Evolutionary conservation across 1,140 invertebrate species (phyloP).

Genomic region (Macrocentrus cingulum): DNA sequence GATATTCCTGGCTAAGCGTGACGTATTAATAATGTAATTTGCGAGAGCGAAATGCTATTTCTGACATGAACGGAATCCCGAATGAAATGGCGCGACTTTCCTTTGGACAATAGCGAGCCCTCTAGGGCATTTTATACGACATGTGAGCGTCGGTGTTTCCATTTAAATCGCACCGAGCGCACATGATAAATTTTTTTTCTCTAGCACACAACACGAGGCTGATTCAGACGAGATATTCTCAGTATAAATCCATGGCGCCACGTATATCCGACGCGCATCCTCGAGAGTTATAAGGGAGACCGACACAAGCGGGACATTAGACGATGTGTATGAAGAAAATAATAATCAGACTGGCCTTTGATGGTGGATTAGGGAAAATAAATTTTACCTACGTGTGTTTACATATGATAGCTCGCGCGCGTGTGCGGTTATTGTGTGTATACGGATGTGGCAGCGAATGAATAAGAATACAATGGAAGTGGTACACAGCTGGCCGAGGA

Average conservation of each 20-base stretch:
- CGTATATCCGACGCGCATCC: conserved; percentile 46
- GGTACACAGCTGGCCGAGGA: conserved; percentile 27
- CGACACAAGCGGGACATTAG: no score
- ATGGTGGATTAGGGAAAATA: neutral
- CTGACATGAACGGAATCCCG: conserved; percentile 21
- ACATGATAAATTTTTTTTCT: conserved; percentile 8
- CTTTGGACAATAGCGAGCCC: neutral
- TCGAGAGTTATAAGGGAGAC: conserved; percentile 34
- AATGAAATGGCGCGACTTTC: conserved; percentile 4
- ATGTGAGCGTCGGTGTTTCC: neutral
- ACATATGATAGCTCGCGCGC: no score
- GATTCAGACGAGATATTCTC: conserved; percentile 50
- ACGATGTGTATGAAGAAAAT: conserved; percentile 43
- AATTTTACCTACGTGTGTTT: neutral
- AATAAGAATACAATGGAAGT: conserved; percentile 26
- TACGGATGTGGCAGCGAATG: conserved; percentile 20
- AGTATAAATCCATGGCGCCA: conserved; percentile 45
- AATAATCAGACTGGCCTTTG: conserved; percentile 16
- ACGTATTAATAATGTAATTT: conserved; percentile 31
- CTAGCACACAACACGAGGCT: conserved; percentile 22
- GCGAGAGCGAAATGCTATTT: conserved; percentile 23
- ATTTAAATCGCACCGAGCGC: neutral
- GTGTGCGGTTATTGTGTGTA: neutral
- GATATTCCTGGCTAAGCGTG: conserved; percentile 21
- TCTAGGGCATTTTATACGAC: neutral